Base-by-base conservation (phyloP, 30 jellyfish, hydroid and myxozoan species). In the Aurelia coerulea region DNA sequence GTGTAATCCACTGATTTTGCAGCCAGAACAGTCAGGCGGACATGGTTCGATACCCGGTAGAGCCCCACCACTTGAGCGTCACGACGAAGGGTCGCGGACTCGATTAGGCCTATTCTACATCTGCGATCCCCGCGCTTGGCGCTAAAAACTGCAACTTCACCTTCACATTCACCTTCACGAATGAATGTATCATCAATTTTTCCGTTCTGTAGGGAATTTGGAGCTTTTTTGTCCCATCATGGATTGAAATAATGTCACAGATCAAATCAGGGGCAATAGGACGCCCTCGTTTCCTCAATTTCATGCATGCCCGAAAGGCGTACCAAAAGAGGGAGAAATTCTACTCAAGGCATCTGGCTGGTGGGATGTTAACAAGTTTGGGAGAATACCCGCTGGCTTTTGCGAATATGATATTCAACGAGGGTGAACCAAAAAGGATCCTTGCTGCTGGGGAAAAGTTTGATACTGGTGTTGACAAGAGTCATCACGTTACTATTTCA, bases 171-270 rank as follows among this genome's bases (percentile, higher is more conserved):
- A n/a, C n/a, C n/a, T n/a, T n/a, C n/a, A n/a, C n/a, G n/a, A 46
- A 46, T 9, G 5, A 19, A 13, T 0, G 42, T 18, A 10, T 18
- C 34, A 37, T 32, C 0, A 11, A 12, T 60, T 2, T 7, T 60
- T n/a, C 3, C 15, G 32, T 17, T 29, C 18, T 37, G n/a, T 14
- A 89, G 97, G 97, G 92, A 16, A 77, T 80, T 18, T 89, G 97
- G 97, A 77, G 92, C 59, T 46, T 67, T 62, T 89, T 89, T 65
- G 78, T 89, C 64, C 97, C 97, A 10, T 80, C 91, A 19, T 89
- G 91, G 90, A 37, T 68, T 11, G 92, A 89, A 62, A n/a, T 82
- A 16, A 69, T 56, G n/a, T 18, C 76, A 17, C 84, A 75, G 69
- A 73, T 89, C 66, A 65, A 80, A 68, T 32, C 65, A 9, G 97